Conservation (phyloP, 35 echinoderm and acorn worm genomes). For the Ptychodera flava region DNA sequence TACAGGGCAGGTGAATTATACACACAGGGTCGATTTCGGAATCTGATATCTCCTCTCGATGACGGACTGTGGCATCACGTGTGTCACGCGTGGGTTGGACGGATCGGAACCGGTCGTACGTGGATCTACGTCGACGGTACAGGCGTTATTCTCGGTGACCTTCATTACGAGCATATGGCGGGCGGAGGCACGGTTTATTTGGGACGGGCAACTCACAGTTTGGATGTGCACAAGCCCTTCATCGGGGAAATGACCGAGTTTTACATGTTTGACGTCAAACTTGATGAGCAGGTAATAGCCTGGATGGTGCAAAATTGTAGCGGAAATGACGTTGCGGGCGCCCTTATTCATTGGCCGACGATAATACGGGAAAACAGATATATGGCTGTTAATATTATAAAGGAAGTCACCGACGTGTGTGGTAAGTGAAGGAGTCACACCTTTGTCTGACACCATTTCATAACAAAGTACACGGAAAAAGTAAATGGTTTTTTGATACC, state of each 20-base stretch:
- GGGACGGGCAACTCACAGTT: background rate
- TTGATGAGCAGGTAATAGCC: background rate
- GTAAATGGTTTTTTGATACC: too few relatives aligned
- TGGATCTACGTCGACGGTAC: background rate
- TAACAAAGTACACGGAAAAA: too few relatives aligned
- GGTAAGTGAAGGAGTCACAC: too few relatives aligned
- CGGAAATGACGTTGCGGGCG: background rate
- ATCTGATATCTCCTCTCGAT: too few relatives aligned
- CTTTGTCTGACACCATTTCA: too few relatives aligned
- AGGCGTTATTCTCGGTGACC: background rate
- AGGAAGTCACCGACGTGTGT: too few relatives aligned
- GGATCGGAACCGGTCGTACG: background rate
- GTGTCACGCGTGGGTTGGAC: background rate
- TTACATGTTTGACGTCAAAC: background rate
- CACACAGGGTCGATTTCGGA: background rate
- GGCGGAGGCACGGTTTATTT: background rate
- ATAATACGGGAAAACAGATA: background rate
- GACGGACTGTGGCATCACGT: background rate
- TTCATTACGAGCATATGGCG: background rate
- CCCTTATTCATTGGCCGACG: background rate
- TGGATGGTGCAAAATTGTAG: background rate
- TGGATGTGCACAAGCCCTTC: background rate
- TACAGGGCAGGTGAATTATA: background rate
- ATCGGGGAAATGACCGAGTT: background rate
- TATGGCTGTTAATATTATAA: too few relatives aligned